A percentile compares a stretch with the other conserved stretches of the same genome.
Evolutionary conservation across 2,888 invertebrate genomes (phyloP).

Genomic region (Eristalis tenax): DNA sequence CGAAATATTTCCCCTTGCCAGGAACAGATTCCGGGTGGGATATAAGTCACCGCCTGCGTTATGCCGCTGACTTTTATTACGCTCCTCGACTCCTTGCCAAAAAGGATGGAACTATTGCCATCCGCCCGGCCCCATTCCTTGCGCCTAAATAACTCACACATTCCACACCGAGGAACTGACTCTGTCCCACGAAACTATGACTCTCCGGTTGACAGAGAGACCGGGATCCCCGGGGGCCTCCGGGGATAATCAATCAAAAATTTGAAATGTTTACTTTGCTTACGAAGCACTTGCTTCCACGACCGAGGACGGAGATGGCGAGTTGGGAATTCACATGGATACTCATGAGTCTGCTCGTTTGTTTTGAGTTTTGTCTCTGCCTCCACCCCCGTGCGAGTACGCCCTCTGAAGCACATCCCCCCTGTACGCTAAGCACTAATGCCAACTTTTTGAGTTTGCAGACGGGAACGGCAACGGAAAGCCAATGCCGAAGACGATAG

Average conservation of each 20-base stretch:
- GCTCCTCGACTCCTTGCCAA: constrained; percentile 33
- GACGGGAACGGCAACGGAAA: background rate
- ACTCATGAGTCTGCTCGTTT: constrained; percentile 4
- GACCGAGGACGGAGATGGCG: background rate
- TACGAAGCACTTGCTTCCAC: background rate
- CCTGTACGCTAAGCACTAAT: constrained; percentile 32
- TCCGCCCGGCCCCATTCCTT: background rate
- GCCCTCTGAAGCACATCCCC: background rate
- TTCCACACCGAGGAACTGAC: constrained; percentile 14
- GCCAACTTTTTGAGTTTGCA: constrained; percentile 50
- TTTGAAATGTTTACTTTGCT: constrained; percentile 61
- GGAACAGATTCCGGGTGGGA: constrained; percentile 47
- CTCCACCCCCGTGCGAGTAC: background rate
- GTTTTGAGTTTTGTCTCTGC: constrained; percentile 13
- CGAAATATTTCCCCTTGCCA: constrained; percentile 64
- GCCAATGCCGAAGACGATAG: background rate
- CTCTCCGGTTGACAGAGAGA: constrained; percentile 36
- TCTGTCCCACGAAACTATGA: constrained; percentile 24
- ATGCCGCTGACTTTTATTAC: constrained; percentile 65
- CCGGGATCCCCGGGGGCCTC: constrained; percentile 15
- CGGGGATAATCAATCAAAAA: constrained; percentile 64
- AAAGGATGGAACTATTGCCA: constrained; percentile 18
- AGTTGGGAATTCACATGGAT: background rate
- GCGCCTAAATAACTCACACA: constrained; percentile 6
- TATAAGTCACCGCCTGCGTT: constrained; percentile 65